A percentile compares a stretch with the other conserved stretches of the same genome.
Evolutionary conservation across 2,888 invertebrate species (phyloP).

Genomic region (Vanessa cardui): DNA sequence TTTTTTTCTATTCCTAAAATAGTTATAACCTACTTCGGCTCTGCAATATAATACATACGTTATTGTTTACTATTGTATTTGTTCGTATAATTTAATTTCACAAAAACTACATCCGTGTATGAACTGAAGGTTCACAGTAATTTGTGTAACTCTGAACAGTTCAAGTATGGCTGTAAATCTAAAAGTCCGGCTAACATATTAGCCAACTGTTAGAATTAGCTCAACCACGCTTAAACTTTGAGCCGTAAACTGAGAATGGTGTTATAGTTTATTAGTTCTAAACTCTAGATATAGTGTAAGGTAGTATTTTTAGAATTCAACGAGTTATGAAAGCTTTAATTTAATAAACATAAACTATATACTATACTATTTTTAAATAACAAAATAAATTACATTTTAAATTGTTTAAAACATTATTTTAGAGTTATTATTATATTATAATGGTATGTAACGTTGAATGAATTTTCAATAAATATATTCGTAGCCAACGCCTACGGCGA

Average conservation of each 20-base stretch:
- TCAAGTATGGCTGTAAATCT: constrained; percentile 38
- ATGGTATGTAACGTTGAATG: constrained; percentile 1
- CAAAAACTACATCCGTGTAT: constrained; percentile 14
- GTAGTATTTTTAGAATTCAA: background rate
- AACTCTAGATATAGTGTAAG: constrained; percentile 10
- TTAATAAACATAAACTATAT: too few relatives aligned
- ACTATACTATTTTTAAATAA: too few relatives aligned
- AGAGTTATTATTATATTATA: background rate
- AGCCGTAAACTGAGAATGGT: constrained; percentile 33
- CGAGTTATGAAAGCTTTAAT: too few relatives aligned
- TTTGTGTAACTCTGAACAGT: constrained; percentile 28
- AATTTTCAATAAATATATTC: constrained; percentile 34
- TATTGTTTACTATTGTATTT: background rate
- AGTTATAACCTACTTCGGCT: too few relatives aligned
- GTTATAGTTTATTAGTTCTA: constrained; percentile 31
- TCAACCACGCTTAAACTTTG: constrained; percentile 34
- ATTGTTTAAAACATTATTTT: background rate
- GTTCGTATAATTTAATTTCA: constrained; percentile 1
- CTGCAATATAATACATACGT: too few relatives aligned
- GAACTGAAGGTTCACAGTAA: constrained; percentile 25
- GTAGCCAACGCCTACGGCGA: constrained; percentile 64
- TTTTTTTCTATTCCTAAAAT: too few relatives aligned
- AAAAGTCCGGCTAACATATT: constrained; percentile 38
- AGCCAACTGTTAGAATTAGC: constrained; percentile 41
- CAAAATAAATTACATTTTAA: too few relatives aligned